phyloP scores from a whole-genome alignment of 2,888 invertebrate genomes.

The Drosophila phalerata region DNA sequence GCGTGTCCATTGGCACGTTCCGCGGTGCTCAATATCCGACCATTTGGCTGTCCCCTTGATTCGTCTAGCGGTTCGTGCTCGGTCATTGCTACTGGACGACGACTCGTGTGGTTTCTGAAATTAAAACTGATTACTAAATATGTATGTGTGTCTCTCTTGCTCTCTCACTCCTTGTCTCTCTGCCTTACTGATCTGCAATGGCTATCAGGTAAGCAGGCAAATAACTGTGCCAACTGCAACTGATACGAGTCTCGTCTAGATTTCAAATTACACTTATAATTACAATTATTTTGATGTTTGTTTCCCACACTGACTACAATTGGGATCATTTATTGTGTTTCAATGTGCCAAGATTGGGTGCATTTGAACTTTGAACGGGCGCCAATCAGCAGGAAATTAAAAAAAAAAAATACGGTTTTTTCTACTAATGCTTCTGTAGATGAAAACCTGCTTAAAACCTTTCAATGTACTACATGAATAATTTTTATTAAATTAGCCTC shows the following conservation, averaged over 20 bases:
- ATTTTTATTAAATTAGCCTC: no score
- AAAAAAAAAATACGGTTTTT: no score
- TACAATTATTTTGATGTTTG: slow-evolving; percentile 17
- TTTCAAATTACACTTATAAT: slow-evolving; percentile 36
- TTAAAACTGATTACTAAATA: slow-evolving; percentile 42
- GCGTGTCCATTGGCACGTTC: slow-evolving; percentile 59
- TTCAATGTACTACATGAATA: no score
- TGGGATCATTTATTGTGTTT: slow-evolving; percentile 7
- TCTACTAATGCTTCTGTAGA: no score
- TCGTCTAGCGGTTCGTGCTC: slow-evolving; percentile 81
- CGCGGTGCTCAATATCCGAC: slow-evolving; percentile 64
- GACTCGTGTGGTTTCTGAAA: slow-evolving; percentile 47
- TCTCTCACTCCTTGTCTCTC: not conserved
- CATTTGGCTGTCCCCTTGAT: slow-evolving; percentile 61
- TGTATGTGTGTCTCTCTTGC: not conserved
- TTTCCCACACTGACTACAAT: slow-evolving; percentile 10
- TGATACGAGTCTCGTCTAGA: slow-evolving; percentile 4
- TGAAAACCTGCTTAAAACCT: no score
- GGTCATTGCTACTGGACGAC: slow-evolving; percentile 63
- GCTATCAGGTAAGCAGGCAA: slow-evolving; percentile 8
- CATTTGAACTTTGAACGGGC: slow-evolving; percentile 1
- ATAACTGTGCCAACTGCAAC: slow-evolving; percentile 12
- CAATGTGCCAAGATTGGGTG: not conserved
- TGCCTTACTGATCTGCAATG: not conserved
- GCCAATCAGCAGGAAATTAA: no score